A percentile compares a stretch with the other conserved stretches of the same genome.
Conservation (phyloP, 2,888 invertebrate species). For the Incurvaria masculella region DNA sequence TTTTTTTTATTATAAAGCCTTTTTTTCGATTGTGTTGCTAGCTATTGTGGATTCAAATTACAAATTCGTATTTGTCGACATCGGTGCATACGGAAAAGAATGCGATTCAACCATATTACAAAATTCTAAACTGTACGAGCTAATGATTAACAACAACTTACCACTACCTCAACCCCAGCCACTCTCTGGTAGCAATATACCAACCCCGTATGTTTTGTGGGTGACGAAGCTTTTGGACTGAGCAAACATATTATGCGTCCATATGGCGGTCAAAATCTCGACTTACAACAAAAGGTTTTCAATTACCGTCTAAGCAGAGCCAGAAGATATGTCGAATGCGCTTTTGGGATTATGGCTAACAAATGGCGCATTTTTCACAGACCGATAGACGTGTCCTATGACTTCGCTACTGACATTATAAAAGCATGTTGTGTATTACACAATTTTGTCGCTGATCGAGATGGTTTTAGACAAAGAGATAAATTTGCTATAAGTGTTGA, state of each 20-base stretch:
- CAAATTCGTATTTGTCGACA: constrained; percentile 15
- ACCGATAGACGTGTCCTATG: constrained; percentile 9
- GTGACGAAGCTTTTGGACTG: constrained; percentile 12
- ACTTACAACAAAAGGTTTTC: background rate
- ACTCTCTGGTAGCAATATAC: constrained; percentile 1
- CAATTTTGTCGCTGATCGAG: constrained; percentile 13
- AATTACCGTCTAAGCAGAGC: background rate
- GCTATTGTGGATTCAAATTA: constrained; percentile 16
- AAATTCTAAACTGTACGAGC: constrained; percentile 8
- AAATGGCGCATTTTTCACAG: constrained; percentile 9
- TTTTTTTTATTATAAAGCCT: constrained; percentile 13
- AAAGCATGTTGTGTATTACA: constrained; percentile 7
- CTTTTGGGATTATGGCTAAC: constrained; percentile 5
- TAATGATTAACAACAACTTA: constrained; percentile 6
- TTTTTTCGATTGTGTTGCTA: constrained; percentile 15
- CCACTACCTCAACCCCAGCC: constrained; percentile 10
- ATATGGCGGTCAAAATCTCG: constrained; percentile 4
- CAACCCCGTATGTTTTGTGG: constrained; percentile 9
- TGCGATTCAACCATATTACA: constrained; percentile 14
- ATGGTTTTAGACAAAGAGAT: constrained; percentile 13
- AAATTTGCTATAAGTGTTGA: constrained; percentile 16
- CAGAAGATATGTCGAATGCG: background rate
- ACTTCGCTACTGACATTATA: constrained; percentile 11
- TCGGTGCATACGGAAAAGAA: constrained; percentile 15
- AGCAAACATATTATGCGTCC: constrained; percentile 10